phyloP scores from a whole-genome alignment of 2,113 vertebrate genomes.

The Grammomys dolichurus region DNA sequence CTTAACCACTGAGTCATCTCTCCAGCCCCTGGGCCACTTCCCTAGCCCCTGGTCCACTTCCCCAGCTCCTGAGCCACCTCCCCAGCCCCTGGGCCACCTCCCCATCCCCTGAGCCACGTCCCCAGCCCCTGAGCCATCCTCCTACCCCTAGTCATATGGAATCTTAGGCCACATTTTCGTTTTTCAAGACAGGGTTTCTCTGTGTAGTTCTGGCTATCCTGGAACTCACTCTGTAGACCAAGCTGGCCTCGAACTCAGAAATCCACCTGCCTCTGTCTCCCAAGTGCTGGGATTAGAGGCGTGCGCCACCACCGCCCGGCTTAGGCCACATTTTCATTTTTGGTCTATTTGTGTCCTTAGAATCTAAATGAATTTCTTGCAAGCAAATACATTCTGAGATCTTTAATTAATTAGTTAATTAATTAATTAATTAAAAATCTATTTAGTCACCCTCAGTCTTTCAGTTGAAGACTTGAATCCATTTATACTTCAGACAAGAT shows the following conservation, averaged over 20 bases:
- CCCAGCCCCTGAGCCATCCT: not conserved
- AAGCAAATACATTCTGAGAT: not conserved
- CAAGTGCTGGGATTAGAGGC: too few relatives aligned
- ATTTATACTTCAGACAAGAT: not conserved
- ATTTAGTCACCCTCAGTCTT: not conserved
- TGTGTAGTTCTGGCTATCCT: too few relatives aligned
- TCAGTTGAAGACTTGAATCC: not conserved
- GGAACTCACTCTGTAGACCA: too few relatives aligned
- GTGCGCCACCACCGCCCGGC: too few relatives aligned
- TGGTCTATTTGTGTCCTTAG: not conserved
- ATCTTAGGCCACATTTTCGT: not conserved
- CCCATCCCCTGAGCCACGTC: not conserved
- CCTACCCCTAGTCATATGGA: not conserved
- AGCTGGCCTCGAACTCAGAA: too few relatives aligned
- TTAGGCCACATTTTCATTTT: not conserved
- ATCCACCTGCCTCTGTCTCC: too few relatives aligned
- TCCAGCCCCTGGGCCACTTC: not conserved
- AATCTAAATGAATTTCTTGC: not conserved
- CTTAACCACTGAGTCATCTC: not conserved
- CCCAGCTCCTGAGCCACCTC: not conserved
- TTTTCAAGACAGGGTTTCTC: not conserved
- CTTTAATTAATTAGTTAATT: not conserved
- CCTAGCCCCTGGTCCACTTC: too few relatives aligned
- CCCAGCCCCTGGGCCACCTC: not conserved
- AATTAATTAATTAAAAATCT: not conserved